Conservation (phyloP, 1,140 invertebrate species). For the Homarus americanus region DNA sequence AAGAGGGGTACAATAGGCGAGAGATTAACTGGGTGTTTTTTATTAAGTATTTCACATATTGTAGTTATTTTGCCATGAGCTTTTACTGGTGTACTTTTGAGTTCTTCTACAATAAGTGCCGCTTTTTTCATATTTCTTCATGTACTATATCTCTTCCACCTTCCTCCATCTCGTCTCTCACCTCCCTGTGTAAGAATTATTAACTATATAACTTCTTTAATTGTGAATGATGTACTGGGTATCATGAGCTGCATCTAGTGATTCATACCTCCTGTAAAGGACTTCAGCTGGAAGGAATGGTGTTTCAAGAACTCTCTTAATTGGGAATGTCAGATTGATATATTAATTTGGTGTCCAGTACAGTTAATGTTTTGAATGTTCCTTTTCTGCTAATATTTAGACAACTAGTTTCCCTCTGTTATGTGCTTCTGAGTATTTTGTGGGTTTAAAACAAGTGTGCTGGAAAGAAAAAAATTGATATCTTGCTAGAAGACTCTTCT, state of each 20-base stretch:
- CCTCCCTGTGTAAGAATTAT: background rate
- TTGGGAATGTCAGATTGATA: background rate
- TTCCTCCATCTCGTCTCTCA: background rate
- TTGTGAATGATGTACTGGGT: constrained; percentile 5
- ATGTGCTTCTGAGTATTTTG: background rate
- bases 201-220: background rate
- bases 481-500: constrained; percentile 11
- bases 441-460: constrained; percentile 42
- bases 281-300: background rate
- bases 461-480: constrained; percentile 15
- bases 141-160: too few species aligned
- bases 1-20: background rate
- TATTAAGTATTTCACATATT: background rate
- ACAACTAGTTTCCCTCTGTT: background rate
- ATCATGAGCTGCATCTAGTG: constrained; percentile 1
- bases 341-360: constrained; percentile 7
- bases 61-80: background rate
- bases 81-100: background rate
- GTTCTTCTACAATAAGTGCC: background rate
- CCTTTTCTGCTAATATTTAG: constrained; percentile 14
- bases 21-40: background rate
- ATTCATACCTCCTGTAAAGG: background rate
- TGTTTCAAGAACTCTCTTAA: background rate
- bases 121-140: background rate
- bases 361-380: constrained; percentile 9